Evolutionary conservation across 2,888 invertebrate species (phyloP), one percentile per base, ranked within the genome.

Genomic region (Pachymerium ferrugineum): DNA sequence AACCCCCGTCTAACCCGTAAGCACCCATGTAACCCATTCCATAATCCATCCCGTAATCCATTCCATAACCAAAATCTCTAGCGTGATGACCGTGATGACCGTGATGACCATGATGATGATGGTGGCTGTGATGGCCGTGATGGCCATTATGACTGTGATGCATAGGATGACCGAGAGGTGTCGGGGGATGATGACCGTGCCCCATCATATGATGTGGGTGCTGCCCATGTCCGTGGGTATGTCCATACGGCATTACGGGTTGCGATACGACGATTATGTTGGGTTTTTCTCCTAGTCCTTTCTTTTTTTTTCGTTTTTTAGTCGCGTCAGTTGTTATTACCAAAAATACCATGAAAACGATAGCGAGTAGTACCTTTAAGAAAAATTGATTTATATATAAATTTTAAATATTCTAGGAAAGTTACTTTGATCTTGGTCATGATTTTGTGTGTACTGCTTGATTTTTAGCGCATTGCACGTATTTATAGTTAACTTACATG

Each of bases 201-300:
- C n/a, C n/a, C n/a, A n/a, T n/a, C n/a, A n/a, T n/a, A n/a, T n/a
- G n/a, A n/a, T 1, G 47, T 10, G 47, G 47, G 47, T 54, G 47
- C 10, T 19, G 19, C 10, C 22, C 68, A 14, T 31, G 30, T 25
- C 68, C 14, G 4, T 68, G 31, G 3, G 25, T 10, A 19, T n/a
- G 4, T 8, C 68, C 68, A 28, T 68, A 68, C 4, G 68, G 68
- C 68, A 68, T 68, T 16, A 68, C 68, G 10, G 68, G 68, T 14
- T 68, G 68, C 10, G 68, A 68, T 14, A 68, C 31, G 68, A 68
- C 68, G 19, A 68, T 68, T n/a, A 68, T 68, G 68, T 68, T 29
- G 8, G 68, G 68, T 31, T 68, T 68, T 14, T 68, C 31, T 0
- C 30, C 68, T 4, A 2, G 8, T 1, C 25, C 28, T 22, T 68